These are phyloP conservation scores for Pterocles orientalis DNA, from an alignment of 2,113 vertebrate species.

Conservation along the genomic window DNA sequence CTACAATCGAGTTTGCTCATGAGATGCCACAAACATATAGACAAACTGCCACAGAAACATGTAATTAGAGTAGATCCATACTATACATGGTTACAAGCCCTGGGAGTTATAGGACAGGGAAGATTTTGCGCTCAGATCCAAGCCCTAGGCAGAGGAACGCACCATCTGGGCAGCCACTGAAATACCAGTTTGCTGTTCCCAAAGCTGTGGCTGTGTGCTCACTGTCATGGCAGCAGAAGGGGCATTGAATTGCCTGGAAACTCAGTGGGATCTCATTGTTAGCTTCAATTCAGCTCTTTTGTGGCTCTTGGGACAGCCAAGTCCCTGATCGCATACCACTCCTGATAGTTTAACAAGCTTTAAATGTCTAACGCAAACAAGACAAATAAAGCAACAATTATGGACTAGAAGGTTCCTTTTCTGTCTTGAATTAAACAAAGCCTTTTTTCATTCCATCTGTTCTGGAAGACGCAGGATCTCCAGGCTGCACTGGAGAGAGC, in stretches of 20 bases:
- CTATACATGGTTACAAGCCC: neutral
- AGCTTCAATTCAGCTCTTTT: neutral
- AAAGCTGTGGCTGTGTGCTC: neutral
- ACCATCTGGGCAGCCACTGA: rapidly evolving
- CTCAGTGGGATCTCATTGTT: neutral
- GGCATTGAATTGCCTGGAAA: neutral
- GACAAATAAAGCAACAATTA: neutral
- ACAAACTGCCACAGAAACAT: neutral
- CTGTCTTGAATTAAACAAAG: neutral
- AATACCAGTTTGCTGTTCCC: neutral
- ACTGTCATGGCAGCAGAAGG: neutral
- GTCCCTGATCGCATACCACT: neutral
- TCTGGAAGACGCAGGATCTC: neutral
- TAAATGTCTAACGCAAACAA: neutral
- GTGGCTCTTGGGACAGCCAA: neutral
- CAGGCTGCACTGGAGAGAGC: rapidly evolving
- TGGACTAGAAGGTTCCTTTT: neutral
- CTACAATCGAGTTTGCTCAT: neutral
- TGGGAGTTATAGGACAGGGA: neutral
- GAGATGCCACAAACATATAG: neutral
- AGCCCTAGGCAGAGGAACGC: neutral
- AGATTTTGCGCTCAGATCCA: neutral
- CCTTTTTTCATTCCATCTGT: neutral
- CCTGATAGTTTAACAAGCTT: neutral
- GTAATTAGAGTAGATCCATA: neutral